Conservation (phyloP, 2,113 vertebrate genomes). For the Eubucco bourcierii region DNA sequence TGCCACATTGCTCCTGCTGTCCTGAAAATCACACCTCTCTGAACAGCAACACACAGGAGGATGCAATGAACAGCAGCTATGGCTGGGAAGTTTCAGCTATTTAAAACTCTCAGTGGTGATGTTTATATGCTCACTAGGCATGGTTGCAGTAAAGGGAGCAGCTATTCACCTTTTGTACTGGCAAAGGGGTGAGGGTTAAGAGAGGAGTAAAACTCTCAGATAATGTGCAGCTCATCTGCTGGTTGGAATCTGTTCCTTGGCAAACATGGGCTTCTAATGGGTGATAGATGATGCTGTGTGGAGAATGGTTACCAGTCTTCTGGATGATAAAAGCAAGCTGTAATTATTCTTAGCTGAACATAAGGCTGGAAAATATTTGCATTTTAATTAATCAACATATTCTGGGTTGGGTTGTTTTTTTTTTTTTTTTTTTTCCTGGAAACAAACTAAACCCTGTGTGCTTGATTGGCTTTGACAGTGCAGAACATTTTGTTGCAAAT, state of each 20-base stretch:
- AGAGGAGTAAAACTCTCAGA: not conserved
- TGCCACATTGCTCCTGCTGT: fast-evolving
- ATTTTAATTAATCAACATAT: slow-evolving; percentile 40
- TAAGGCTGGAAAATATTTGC: slow-evolving; percentile 53
- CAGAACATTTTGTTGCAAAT: not conserved
- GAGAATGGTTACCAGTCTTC: not conserved
- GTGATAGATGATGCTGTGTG: not conserved
- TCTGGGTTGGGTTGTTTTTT: too few relatives aligned
- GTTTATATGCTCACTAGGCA: not conserved
- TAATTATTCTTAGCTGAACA: slow-evolving; percentile 44
- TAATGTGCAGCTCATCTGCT: not conserved
- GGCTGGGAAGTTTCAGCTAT: not conserved
- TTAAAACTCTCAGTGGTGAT: not conserved
- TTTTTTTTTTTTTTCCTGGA: not conserved
- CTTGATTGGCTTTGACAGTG: not conserved
- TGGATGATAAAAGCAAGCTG: not conserved
- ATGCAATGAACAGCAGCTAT: not conserved
- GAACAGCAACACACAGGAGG: not conserved
- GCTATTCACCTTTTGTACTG: fast-evolving
- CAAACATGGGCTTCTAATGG: not conserved
- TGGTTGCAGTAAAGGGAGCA: not conserved
- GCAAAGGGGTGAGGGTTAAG: not conserved
- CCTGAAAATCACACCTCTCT: not conserved
- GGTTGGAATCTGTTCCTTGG: not conserved
- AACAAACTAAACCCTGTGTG: not conserved